Base-by-base conservation (phyloP, 2,797 vertebrate genomes). In the Tragelaphus oryx region DNA sequence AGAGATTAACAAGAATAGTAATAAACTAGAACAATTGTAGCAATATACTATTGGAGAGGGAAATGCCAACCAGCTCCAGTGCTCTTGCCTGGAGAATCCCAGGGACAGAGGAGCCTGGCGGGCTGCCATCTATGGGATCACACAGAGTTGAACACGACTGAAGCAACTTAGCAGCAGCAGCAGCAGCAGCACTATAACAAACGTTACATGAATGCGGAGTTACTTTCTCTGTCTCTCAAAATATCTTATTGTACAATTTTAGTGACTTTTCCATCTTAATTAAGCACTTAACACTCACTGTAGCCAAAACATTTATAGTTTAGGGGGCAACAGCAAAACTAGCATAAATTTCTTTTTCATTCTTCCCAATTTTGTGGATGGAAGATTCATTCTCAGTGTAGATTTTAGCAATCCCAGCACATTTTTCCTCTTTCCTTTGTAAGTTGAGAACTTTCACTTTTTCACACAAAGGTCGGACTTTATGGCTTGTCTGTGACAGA, bases 121-220 rank as follows among this genome's bases (percentile, higher is more conserved):
- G 8, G 4, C n/a, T 65, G n/a, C 62, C 0, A 0, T 65, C 17
- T 33, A 20, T 33, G 62, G n/a, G 62, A 8, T 65, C 4, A 0
- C 62, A 65, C 8, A 65, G 16, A 33, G 62, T 65, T 8, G 3
- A 17, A 33, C 62, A 33, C 4, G 1, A 65, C n/a, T 65, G n/a
- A 65, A 20, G 62, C 0, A 2, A 33, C 62, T 65, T 65, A 65
- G 8, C 30, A 59, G 55, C 54, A 57, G 22, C 22, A 24, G 22
- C 22, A 24, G 8, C 55, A 60, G n/a, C 4, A 65, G 17, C 62
- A 33, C 18, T 52, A 12, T 33, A 33, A 79, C 18, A 33, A 50
- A 79, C 0, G 5, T 22, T 79, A 79, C 2, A 6, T 68, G 30
- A 52, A 13, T 79, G 10, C 6, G 16, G 46, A 20, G 14, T 79